Base-by-base conservation (phyloP, 2,113 vertebrate species). In the Psittacula cyanocephala region DNA sequence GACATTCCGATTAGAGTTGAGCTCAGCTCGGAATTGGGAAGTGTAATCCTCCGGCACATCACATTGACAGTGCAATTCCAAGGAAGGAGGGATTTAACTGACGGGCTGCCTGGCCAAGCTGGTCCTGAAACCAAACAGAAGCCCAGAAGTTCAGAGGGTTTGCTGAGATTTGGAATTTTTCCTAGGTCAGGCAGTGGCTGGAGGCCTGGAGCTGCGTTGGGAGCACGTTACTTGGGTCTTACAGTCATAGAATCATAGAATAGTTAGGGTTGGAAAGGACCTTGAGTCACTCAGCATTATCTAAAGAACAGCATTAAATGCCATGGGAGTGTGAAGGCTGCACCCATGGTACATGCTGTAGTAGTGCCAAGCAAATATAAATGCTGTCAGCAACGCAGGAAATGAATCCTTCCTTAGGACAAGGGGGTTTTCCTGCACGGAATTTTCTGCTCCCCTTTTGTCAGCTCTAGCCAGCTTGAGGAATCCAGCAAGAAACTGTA, bases 341-440 rank as follows among this genome's bases (percentile, higher is more conserved):
- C 9, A 1, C 1, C 67, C 27, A 0, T 2, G 4, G 39, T 27
- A 20, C 53, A 1, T 3, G 0, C 7, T 8, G 17, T 1, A 3
- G 1, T 7, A 11, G 9, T 10, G 17, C 43, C n/a, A 49, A 29
- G 62, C 47, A 31, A 35, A 70, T 10, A 1, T 52, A 47, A 47
- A 9, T 3, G 13, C 59, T 28, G 52, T 2, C 65, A 37, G 91
- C 71, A 53, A 3, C 2, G 2, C 39, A 22, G 53, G 13, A 59
- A 47, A 71, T 18, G 2, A 0, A 17, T 11, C 69, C 47, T 68
- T 13, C 92, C 15, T 29, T 75, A 80, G 91, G 60, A 59, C 46
- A 7, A 39, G 69, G 29, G 31, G 4, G 0, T 87, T 70, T 50
- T 64, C 77, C 81, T 85, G n/a, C 55, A 28, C 2, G 4, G 49